phyloP scores from a whole-genome alignment of 2,113 vertebrate species.

The Delphinus delphis region DNA sequence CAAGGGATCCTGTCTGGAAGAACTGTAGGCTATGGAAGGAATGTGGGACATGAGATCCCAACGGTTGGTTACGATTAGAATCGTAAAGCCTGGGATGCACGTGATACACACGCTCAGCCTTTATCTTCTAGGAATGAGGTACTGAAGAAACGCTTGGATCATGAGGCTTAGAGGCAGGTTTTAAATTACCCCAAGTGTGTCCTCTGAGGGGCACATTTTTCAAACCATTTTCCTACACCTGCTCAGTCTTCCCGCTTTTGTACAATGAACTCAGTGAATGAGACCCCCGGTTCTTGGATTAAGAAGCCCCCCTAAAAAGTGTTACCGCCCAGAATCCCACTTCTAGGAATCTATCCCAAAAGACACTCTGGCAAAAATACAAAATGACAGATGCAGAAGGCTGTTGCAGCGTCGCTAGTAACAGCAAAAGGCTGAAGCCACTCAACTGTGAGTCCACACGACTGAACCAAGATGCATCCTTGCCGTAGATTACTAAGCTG shows the following conservation, averaged over 20 bases:
- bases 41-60: neutral
- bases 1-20: neutral
- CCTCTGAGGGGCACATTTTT: neutral
- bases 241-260: neutral
- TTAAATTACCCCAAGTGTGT: neutral
- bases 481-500: too few relatives aligned
- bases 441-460: neutral
- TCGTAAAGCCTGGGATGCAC: neutral
- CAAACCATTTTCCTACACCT: neutral
- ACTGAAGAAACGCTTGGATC: neutral
- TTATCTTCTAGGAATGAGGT: neutral
- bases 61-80: neutral
- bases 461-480: neutral
- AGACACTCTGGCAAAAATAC: neutral
- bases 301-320: neutral
- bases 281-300: neutral
- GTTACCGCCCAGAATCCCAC: neutral
- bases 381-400: neutral
- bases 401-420: neutral
- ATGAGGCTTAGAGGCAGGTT: neutral
- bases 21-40: neutral
- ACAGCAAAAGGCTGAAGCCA: neutral
- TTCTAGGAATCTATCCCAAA: neutral
- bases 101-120: neutral
- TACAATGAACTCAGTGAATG: neutral